Percentiles rank a stretch among this genome's conserved stretches.
phyloP scores from a whole-genome alignment of 2,797 vertebrate species.

The Schizopygopsis pylzovi region DNA sequence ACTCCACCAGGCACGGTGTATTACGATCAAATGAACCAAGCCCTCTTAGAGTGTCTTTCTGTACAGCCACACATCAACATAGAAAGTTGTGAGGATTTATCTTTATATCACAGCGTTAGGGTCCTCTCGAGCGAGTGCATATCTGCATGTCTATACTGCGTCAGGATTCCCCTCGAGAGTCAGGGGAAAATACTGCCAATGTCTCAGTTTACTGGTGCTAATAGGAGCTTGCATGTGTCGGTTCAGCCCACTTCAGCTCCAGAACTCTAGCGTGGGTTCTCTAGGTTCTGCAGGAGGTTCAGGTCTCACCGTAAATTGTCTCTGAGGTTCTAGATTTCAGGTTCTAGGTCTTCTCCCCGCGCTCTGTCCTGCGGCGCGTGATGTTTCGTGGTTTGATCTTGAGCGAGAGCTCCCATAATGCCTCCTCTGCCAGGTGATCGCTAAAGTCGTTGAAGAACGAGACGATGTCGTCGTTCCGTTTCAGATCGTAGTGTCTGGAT shows the following conservation, averaged over 20 bases:
- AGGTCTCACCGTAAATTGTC: conserved; percentile 27
- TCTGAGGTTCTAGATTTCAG: not conserved
- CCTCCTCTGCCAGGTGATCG: conserved; percentile 97
- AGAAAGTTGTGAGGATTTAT: not conserved
- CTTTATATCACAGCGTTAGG: conserved; percentile 35
- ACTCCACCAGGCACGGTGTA: conserved; percentile 49
- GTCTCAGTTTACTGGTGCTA: conserved; percentile 33
- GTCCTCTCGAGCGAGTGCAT: conserved; percentile 62
- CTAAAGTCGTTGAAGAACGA: conserved; percentile 99
- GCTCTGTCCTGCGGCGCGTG: conserved; percentile 89
- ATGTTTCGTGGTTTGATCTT: conserved; percentile 98
- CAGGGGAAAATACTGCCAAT: conserved; percentile 39
- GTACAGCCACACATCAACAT: conserved; percentile 56
- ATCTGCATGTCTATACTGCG: not conserved
- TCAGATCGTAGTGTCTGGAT: conserved; percentile 91
- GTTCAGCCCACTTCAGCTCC: not conserved
- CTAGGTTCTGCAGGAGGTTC: conserved; percentile 31
- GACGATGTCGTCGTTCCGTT: conserved; percentile 94
- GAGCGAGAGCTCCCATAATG: conserved; percentile 96
- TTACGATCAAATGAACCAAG: conserved; percentile 29
- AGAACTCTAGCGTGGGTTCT: conserved; percentile 14
- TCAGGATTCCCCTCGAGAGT: conserved; percentile 8
- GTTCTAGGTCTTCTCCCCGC: conserved; percentile 94
- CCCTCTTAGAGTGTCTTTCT: conserved; percentile 19
- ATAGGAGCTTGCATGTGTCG: not conserved